Percentiles rank a stretch among this genome's conserved stretches.
Evolutionary conservation across 2,888 invertebrate species (phyloP).

Genomic region (Cryptocephalus primarius): DNA sequence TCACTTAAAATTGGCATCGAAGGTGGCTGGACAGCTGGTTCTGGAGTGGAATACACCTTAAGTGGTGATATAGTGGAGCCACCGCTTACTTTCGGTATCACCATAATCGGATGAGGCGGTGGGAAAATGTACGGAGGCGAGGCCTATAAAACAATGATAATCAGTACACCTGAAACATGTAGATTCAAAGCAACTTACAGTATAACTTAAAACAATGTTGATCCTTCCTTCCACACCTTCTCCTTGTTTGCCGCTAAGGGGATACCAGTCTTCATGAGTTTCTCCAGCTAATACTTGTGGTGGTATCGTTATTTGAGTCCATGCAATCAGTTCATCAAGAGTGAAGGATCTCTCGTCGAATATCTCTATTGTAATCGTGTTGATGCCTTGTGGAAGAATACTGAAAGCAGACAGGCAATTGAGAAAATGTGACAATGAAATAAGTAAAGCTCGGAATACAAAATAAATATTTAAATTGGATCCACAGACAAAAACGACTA

Average conservation of each 20-base stretch:
- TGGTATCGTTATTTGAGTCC: constrained; percentile 84
- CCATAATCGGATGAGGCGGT: constrained; percentile 57
- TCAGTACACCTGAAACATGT: too few relatives aligned
- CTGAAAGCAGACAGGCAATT: constrained; percentile 36
- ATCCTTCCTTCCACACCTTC: constrained; percentile 90
- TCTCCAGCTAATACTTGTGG: constrained; percentile 73
- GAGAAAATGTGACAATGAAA: too few relatives aligned
- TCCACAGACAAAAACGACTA: too few relatives aligned
- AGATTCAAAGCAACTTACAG: constrained; percentile 39
- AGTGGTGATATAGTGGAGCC: constrained; percentile 30
- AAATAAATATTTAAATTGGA: too few relatives aligned
- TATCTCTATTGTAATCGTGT: constrained; percentile 82
- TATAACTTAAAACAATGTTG: constrained; percentile 77
- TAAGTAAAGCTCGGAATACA: too few relatives aligned
- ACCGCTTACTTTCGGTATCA: constrained; percentile 49
- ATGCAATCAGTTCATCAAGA: constrained; percentile 91
- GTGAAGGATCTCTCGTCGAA: constrained; percentile 96
- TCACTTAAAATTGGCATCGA: constrained; percentile 40
- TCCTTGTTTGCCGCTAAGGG: constrained; percentile 87
- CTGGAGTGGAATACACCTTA: constrained; percentile 39
- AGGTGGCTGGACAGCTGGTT: constrained; percentile 19
- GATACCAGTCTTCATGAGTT: constrained; percentile 92
- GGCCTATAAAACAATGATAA: constrained; percentile 7
- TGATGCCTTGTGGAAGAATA: constrained; percentile 78
- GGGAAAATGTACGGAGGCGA: constrained; percentile 32